Evolutionary conservation across 2,797 vertebrate species (phyloP).

Genomic region (Champsocephalus esox): DNA sequence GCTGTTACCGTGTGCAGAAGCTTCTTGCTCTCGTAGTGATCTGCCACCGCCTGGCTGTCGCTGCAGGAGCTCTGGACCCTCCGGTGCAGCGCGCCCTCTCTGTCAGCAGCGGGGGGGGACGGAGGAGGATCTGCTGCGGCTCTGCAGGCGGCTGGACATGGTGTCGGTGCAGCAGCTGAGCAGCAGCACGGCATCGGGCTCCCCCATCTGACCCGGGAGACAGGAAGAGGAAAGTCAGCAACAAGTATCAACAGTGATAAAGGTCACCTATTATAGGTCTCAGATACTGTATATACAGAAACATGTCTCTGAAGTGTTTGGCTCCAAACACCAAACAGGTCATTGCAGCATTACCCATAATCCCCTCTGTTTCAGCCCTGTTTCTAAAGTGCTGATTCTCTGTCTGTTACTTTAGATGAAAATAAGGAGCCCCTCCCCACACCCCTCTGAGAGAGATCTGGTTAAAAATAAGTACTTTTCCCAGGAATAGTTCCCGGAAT

Average conservation of each 20-base stretch:
- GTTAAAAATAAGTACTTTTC: too few species aligned
- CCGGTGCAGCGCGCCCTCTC: slow-evolving; percentile 61
- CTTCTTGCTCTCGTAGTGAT: slow-evolving; percentile 87
- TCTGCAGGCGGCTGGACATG: slow-evolving; percentile 86
- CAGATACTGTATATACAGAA: too few species aligned
- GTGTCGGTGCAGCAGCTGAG: slow-evolving; percentile 90
- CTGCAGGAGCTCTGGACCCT: slow-evolving; percentile 84
- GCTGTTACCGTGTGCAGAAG: slow-evolving; percentile 87
- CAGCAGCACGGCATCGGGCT: slow-evolving; percentile 89
- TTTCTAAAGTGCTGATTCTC: too few species aligned
- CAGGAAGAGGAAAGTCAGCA: background rate
- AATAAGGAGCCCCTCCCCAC: too few species aligned
- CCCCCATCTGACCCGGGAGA: slow-evolving; percentile 85
- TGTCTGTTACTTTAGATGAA: too few species aligned
- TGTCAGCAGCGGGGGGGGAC: slow-evolving; percentile 25
- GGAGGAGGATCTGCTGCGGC: slow-evolving; percentile 62
- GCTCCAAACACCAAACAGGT: too few species aligned
- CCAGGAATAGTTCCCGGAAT: too few species aligned
- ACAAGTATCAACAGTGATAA: background rate
- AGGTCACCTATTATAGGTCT: too few species aligned
- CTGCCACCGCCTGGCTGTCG: slow-evolving; percentile 77
- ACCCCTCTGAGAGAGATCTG: too few species aligned
- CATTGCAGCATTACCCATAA: too few species aligned
- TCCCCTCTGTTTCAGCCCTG: background rate
- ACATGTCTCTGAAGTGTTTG: too few species aligned